Evolutionary conservation across 2,888 invertebrate species (phyloP), one percentile per base, ranked within the genome.

Genomic region (Caenorhabditis sp.): DNA sequence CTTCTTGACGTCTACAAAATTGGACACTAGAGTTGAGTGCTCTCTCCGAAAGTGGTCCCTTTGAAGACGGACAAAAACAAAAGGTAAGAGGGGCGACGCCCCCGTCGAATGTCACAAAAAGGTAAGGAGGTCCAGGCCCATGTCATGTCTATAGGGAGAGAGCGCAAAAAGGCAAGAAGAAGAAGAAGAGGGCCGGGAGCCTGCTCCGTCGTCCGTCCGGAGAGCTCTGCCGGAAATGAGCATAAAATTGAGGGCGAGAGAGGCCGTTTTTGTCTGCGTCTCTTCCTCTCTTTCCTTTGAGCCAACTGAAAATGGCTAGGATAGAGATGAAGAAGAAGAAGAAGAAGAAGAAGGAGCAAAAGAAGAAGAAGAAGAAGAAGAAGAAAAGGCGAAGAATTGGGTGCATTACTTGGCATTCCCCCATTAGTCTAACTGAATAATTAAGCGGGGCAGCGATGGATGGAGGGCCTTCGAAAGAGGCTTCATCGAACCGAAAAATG

Each of bases 371-470:
- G 15, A 39, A 39, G 37, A 17, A 35, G 45, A 65, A 65, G 53
- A 45, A 17, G 43, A 56, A 39, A 50, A 68, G 48, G 48, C 37
- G 48, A 66, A 56, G 46, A 50, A 58, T 66, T 58, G 66, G 66
- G 66, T 58, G 66, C 66, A 59, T 59, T 58, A 68, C 68, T 68
- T 55, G 65, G 65, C 55, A 52, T 62, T 41, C 55, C 46, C 48
- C 59, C 59, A 68, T 68, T 68, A 68, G 68, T 59, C 45, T 52
- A 59, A 59, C 68, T 68, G 68, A 68, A 68, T 68, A 68, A 68
- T 68, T 68, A 52, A 39, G 50, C 39, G 24, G 32, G 9, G 26
- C 41, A 13, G 43, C 35, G 26, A 43, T n/a, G n/a, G n/a, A n/a
- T n/a, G n/a, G n/a, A n/a, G n/a, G n/a, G 30, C 15, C 43, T 50